A percentile compares a stretch with the other conserved stretches of the same genome.
Conservation (phyloP, 2,113 vertebrate genomes). For the Pitta sordida region DNA sequence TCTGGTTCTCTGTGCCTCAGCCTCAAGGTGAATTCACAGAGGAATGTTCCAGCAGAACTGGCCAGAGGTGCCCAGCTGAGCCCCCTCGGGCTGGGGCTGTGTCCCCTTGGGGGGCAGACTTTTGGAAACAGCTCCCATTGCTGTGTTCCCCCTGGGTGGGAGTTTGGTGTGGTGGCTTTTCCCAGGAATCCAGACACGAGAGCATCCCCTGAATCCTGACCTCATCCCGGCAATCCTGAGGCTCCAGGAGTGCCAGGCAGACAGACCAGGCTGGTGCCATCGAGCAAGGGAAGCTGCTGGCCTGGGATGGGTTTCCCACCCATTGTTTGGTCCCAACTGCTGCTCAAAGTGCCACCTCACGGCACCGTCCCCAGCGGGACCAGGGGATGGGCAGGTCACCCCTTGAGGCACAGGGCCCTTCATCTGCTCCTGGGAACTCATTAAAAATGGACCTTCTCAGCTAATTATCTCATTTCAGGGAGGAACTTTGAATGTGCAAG, state of each 20-base stretch:
- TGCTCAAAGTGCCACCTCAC: neutral
- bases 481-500: neutral
- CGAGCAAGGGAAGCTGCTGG: neutral
- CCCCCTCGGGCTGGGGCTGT: neutral
- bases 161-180: neutral
- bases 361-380: neutral
- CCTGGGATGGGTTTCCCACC: neutral
- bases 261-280: rapidly evolving
- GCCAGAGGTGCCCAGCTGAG: neutral
- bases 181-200: rapidly evolving
- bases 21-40: too few species aligned
- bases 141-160: neutral
- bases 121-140: neutral
- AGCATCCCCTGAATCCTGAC: neutral
- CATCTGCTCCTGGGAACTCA: rapidly evolving
- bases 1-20: neutral
- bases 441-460: neutral
- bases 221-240: neutral
- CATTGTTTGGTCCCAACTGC: neutral
- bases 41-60: neutral
- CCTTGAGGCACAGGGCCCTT: rapidly evolving
- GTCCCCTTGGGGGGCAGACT: neutral
- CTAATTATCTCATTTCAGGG: neutral
- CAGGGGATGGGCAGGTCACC: neutral
- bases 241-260: rapidly evolving